Percentiles rank a stretch among this genome's conserved stretches.
Conservation (phyloP, 2,888 invertebrate genomes). For the Griposia aprilina region DNA sequence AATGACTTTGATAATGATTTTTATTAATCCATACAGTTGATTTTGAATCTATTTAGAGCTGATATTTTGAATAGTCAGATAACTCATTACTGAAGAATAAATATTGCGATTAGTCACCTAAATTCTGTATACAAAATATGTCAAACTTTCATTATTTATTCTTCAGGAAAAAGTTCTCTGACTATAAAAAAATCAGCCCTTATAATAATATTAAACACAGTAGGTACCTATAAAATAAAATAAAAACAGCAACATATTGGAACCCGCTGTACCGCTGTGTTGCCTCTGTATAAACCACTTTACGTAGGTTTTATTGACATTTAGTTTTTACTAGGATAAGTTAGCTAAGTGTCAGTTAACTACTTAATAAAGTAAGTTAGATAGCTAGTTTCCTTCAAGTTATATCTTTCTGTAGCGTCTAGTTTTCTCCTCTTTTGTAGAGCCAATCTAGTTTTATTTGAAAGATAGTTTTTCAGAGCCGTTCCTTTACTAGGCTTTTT, state of each 20-base stretch:
- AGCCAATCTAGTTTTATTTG: background rate
- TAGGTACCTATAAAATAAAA: background rate
- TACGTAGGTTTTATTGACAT: background rate
- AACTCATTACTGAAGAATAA: no score
- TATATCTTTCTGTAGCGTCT: conserved; percentile 14
- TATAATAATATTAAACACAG: background rate
- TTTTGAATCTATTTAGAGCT: no score
- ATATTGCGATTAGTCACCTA: no score
- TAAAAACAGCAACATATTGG: background rate
- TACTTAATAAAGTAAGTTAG: conserved; percentile 31
- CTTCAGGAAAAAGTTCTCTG: background rate
- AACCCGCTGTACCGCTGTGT: no score
- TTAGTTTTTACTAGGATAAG: conserved; percentile 24
- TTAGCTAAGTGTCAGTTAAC: conserved; percentile 33
- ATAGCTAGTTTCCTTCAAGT: conserved; percentile 26
- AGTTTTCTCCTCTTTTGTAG: background rate
- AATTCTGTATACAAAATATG: no score
- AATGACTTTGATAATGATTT: no score
- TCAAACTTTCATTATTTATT: no score
- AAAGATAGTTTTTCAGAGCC: background rate
- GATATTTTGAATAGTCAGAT: no score
- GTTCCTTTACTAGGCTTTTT: background rate
- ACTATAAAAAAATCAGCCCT: background rate
- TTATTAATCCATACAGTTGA: no score
- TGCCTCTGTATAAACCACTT: background rate